Percentiles rank a stretch among this genome's conserved stretches.
Evolutionary conservation across 1,140 invertebrate genomes (phyloP).

Genomic region (Caenorhabditis briggsae): DNA sequence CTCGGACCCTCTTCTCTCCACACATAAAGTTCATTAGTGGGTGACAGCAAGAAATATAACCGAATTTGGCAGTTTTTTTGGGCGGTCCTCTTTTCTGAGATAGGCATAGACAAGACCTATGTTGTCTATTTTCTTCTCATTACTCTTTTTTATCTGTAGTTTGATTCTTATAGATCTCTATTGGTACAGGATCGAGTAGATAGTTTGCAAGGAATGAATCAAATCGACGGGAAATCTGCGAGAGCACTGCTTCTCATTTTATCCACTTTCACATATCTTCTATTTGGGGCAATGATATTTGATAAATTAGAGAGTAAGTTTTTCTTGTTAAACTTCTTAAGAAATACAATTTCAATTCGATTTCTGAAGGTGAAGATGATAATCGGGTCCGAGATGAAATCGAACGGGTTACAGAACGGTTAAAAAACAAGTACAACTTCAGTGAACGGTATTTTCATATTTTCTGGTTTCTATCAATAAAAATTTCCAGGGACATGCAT

Average conservation of each 20-base stretch:
- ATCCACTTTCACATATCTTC: conserved; percentile 96
- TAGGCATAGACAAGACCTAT: neutral
- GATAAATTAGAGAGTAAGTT: conserved; percentile 89
- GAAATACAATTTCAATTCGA: neutral
- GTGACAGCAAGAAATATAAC: conserved; percentile 42
- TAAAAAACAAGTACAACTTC: conserved; percentile 93
- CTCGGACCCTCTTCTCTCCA: neutral
- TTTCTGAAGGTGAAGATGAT: conserved; percentile 85
- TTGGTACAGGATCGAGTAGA: conserved; percentile 3
- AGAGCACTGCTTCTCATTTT: conserved; percentile 96
- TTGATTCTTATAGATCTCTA: neutral
- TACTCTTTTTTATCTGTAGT: neutral
- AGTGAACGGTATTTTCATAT: conserved; percentile 63
- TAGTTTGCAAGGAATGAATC: neutral
- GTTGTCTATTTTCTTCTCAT: neutral
- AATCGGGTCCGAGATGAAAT: conserved; percentile 82
- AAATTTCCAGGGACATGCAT: conserved; percentile 86
- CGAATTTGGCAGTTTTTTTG: conserved; percentile 39
- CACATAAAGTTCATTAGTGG: conserved; percentile 42
- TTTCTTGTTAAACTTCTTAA: too few relatives aligned
- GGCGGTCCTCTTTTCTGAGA: neutral
- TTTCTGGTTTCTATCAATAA: neutral
- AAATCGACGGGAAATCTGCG: conserved; percentile 86
- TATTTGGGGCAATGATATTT: conserved; percentile 97
- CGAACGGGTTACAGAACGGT: conserved; percentile 83